Base-by-base conservation (phyloP, 2,888 invertebrate genomes). In the Bellardia bayeri region DNA sequence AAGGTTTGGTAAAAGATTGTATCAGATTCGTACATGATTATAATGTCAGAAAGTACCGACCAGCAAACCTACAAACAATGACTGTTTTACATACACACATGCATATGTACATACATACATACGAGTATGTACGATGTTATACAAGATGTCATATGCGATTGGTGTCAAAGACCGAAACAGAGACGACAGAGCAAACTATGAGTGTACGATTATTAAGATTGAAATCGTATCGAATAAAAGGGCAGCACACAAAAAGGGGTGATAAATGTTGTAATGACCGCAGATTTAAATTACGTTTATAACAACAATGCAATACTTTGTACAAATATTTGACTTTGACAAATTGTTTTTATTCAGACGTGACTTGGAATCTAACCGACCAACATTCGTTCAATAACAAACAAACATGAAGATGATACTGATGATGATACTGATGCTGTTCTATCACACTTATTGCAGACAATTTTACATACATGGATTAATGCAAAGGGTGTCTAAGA, bases 231-330 rank as follows among this genome's bases (percentile, higher is more conserved):
- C 7, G 16, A 75, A 82, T 79, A 45, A 82, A 80, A 63, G 80
- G 66, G 71, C 74, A 71, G 45, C 23, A 72, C 56, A 72, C 61
- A 42, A 49, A 84, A 87, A 84, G 80, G 87, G 87, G 84, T 87
- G 87, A 87, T 87, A 84, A 87, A 87, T 87, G 87, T 81, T 87
- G 81, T 87, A 87, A 87, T 87, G 84, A 87, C 87, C 87, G 78
- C 87, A 87, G 84, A 84, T 84, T 84, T 87, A 84, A 84, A 81
- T 81, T 78, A 87, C 83, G 78, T 84, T 87, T 81, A 81, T 71
- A 68, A 61, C 56, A 68, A 87, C 81, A 87, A 84, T 78, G 63
- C 54, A 87, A 84, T 45, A 80, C 54, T 72, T 85, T 86, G 72
- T 81, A 82, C 49, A 83, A 83, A 75, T 83, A 83, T 83, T 83